These are phyloP conservation scores for Sigmodon hispidus DNA, from an alignment of 2,113 vertebrate species.

Conservation along the genomic window DNA sequence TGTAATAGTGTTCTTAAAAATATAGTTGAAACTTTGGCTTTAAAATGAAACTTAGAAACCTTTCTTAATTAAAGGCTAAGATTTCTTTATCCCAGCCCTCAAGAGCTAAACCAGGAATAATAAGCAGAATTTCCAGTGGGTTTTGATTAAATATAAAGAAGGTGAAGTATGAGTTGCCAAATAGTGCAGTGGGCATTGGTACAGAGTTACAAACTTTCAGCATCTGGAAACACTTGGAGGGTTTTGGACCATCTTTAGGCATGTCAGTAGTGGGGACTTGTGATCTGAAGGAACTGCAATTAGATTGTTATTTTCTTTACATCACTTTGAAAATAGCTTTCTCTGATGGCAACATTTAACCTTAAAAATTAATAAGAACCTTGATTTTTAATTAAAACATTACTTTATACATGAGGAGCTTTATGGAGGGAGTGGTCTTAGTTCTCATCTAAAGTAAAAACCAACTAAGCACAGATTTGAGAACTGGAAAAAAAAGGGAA, in stretches of 20 bases:
- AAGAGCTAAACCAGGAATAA: neutral
- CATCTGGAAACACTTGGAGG: neutral
- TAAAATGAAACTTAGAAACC: neutral
- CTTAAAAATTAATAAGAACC: conserved; percentile 28
- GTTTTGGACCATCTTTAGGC: neutral
- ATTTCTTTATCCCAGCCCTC: neutral
- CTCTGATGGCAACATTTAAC: neutral
- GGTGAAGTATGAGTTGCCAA: neutral
- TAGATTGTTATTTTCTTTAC: neutral
- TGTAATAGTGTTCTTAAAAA: neutral
- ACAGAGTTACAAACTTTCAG: neutral
- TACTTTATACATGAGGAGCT: neutral
- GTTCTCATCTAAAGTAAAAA: conserved; percentile 4
- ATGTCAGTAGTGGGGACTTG: neutral
- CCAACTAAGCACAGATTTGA: conserved; percentile 6
- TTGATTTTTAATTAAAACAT: conserved; percentile 35
- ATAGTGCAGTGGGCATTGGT: neutral
- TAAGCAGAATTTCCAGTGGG: neutral
- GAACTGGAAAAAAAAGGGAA: conserved; percentile 26
- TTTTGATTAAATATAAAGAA: conserved; percentile 47
- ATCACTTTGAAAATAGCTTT: neutral
- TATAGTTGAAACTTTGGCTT: conserved; percentile 11
- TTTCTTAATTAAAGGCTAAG: neutral
- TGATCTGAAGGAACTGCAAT: neutral
- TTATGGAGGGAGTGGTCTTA: neutral